Evolutionary conservation across 2,113 vertebrate species (phyloP), one percentile per base, ranked within the genome.

Genomic region (Pipra filicauda): DNA sequence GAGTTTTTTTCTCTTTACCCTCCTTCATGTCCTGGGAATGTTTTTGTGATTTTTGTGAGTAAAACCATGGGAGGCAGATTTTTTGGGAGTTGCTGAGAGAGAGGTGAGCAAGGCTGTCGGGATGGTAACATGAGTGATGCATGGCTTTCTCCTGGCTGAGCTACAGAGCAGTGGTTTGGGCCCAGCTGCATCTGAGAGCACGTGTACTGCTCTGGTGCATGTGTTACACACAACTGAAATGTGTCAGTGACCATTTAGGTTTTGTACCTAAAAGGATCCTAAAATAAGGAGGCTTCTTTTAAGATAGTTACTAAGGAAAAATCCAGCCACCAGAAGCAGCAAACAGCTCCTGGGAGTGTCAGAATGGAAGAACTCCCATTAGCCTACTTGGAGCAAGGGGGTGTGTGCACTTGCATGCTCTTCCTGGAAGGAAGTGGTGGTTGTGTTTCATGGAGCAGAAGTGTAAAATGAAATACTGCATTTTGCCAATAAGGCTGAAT

Each of bases 301-400:
- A 48, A n/a, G 33, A 4, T 21, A 51, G 71, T 62, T 90, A 24
- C n/a, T 27, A 17, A 62, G n/a, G 74, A 26, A 72, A 48, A 76
- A 76, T 30, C 12, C 67, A 85, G 37, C 58, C 74, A 69, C 57
- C 49, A 54, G 62, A 70, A 89, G 46, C 16, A 62, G 18, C 0
- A 6, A 79, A 33, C n/a, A n/a, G 58, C 74, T 91, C n/a, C 67
- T 67, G 74, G 59, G 58, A 82, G 24, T 74, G 59, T 92, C 46
- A 26, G 85, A 55, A 62, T 55, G 86, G 71, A 92, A 73, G 75
- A 94, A 78, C 33, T 93, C 51, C 85, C 21, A 69, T 92, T 95
- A 91, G 84, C 86, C 82, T 94, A 41, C 75, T 84, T 76, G 88
- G 75, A 90, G 65, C 33, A 72, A 73, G 28, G 64, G 48, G 3